A percentile compares a stretch with the other conserved stretches of the same genome.
Evolutionary conservation across 2,888 invertebrate genomes (phyloP).

Genomic region (Epinotia bilunana): DNA sequence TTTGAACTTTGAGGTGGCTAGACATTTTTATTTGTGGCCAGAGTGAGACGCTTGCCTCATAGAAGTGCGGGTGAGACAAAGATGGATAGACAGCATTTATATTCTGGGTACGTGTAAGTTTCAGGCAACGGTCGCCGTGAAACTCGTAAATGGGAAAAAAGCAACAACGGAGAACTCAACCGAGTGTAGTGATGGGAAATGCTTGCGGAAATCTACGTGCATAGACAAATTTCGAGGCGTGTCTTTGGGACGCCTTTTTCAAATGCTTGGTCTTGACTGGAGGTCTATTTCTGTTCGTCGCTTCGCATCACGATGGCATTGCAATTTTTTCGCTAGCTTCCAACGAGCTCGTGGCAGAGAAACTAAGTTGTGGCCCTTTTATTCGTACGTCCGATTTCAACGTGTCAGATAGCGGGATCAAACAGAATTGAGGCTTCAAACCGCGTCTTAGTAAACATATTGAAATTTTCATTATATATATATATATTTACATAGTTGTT

Average conservation of each 20-base stretch:
- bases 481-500: neutral
- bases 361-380: too few species aligned
- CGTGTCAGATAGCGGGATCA: too few species aligned
- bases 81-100: slow-evolving; percentile 77
- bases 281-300: neutral
- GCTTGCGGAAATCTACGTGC: slow-evolving; percentile 51
- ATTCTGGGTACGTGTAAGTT: slow-evolving; percentile 85
- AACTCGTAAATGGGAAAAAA: slow-evolving; percentile 85
- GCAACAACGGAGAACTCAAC: slow-evolving; percentile 83
- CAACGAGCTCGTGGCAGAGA: too few species aligned
- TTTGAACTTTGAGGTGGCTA: slow-evolving; percentile 78
- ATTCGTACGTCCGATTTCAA: too few species aligned
- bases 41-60: slow-evolving; percentile 65
- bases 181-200: slow-evolving; percentile 77
- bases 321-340: neutral
- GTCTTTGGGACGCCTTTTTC: neutral
- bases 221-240: neutral
- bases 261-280: neutral
- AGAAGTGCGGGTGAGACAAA: slow-evolving; percentile 57
- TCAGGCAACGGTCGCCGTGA: slow-evolving; percentile 85
- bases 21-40: slow-evolving; percentile 82
- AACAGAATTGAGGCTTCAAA: neutral
- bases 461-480: neutral
- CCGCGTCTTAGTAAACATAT: neutral
- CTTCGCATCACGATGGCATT: neutral